Evolutionary conservation across 2,888 invertebrate genomes (phyloP), one percentile per base, ranked within the genome.

Genomic region (Athalia circularis): DNA sequence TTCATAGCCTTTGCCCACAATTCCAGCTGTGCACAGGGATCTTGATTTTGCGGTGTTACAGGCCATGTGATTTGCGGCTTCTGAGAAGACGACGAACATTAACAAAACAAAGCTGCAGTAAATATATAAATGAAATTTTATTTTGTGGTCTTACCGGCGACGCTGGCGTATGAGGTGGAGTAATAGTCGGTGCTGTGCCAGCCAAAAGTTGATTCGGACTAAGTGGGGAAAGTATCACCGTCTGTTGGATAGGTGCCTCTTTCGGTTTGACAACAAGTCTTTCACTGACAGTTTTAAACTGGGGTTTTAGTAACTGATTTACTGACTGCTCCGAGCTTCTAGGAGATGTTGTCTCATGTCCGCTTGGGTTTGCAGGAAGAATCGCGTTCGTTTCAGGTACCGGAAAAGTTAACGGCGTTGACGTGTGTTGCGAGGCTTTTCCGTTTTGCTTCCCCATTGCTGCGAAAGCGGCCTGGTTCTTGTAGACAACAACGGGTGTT

Each of bases 21-120:
- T 7, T 72, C 57, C 4, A 85, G 65, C 9, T 81, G 77, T 7
- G 79, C 78, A 15, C 82, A 29, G 4, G 81, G 82, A 76, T 82
- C 82, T 45, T 54, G 59, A 50, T 61, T 3, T 8, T 62, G 75
- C 11, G 52, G 8, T 62, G 0, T 75, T 2, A 59, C 13, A 59
- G 72, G 47, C 72, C 72, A 59, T 5, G 13, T 47, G 5, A 5
- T 3, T 13, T 11, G 57, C 5, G n/a, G 45, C 72, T 72, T 7
- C 8, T 6, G 13, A 57, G 4, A 48, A 5, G 11, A n/a, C 8
- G 2, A 11, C 11, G 4, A 29, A 29, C 8, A 61, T 0, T 61
- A 43, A 15, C 9, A 62, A 61, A 8, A 3, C 5, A 5, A 61
- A 15, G 8, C 5, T 29, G 29, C 29, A 29, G 2, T 29, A 29